Evolutionary conservation across 1,140 invertebrate species (phyloP), one percentile per base, ranked within the genome.

Genomic region (Zaprionus africanus): DNA sequence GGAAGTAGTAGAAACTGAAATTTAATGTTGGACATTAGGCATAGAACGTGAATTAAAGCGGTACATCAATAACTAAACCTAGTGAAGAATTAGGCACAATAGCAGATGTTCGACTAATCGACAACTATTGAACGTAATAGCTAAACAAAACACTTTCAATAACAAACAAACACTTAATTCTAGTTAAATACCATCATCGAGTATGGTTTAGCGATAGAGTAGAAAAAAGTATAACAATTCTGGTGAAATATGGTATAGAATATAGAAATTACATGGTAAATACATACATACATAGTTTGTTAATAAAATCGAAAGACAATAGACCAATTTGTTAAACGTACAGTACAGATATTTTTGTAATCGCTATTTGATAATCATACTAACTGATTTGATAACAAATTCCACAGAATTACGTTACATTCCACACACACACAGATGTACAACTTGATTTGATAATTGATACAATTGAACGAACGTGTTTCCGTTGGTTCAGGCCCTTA

Each of bases 141-240:
- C 71, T 70, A 69, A 66, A 78, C 76, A 84, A 90, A 79, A 90
- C 82, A 90, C 75, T 78, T 76, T 70, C 71, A 69, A 88, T 85
- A 88, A 88, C 84, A 88, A 88, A 79, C 81, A 88, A 88, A 88
- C 84, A 88, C 85, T 90, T 88, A 88, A 15, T 49, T 38, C 84
- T 88, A 88, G 70, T 73, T 26, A 65, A 73, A 77, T 46, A 65
- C 65, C 64, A 88, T 74, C 65, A 17, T 74, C 65, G 19, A 31
- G 56, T 66, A 76, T 49, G 34, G 70, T 79, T 24, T 59, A 56
- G 36, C 38, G 59, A 65, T 58, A 68, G 58, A 19, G 46, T 67
- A 59, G 71, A 68, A 75, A 74, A 74, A 74, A 61, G 13, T 61
- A 74, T 68, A 74, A 78, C 70, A 78, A 78, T 74, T 67, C 12